Evolutionary conservation across 1,140 invertebrate genomes (phyloP).

Genomic region (Magallana ariakensis): DNA sequence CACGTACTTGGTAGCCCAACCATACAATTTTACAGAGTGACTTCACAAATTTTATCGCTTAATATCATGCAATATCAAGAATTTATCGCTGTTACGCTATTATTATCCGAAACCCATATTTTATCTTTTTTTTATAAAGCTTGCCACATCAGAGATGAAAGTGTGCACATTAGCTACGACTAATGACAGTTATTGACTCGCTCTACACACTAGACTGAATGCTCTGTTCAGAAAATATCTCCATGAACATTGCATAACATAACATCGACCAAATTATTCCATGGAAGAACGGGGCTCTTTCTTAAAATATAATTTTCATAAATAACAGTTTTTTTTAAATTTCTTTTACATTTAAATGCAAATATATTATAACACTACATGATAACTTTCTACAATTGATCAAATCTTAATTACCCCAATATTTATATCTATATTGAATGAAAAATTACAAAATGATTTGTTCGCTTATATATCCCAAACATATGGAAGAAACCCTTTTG

Average conservation of each 20-base stretch:
- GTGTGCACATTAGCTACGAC: slow-evolving; percentile 5
- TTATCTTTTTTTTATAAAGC: slow-evolving; percentile 7
- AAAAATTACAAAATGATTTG: too few species aligned
- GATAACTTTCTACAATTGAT: too few species aligned
- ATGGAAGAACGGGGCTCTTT: not conserved
- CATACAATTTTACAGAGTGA: slow-evolving; percentile 31
- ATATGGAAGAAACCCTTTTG: not conserved
- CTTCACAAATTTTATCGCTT: slow-evolving; percentile 38
- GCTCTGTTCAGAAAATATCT: not conserved
- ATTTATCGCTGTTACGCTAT: slow-evolving; percentile 36
- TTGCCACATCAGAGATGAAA: slow-evolving; percentile 35
- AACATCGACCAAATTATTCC: not conserved
- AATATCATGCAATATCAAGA: slow-evolving; percentile 38
- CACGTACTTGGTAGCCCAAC: slow-evolving; percentile 32
- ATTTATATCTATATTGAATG: too few species aligned
- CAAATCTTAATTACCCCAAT: too few species aligned
- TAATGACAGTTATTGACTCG: slow-evolving; percentile 15
- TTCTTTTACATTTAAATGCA: too few species aligned
- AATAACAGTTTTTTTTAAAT: too few species aligned
- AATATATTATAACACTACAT: too few species aligned
- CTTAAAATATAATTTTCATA: not conserved
- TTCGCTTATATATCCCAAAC: too few species aligned
- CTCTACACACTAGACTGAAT: not conserved
- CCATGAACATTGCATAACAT: not conserved
- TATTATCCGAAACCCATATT: slow-evolving; percentile 36